A percentile compares a stretch with the other conserved stretches of the same genome.
These are phyloP conservation scores for Pegoplata infirma DNA, from an alignment of 2,888 invertebrate genomes.

Conservation along the genomic window DNA sequence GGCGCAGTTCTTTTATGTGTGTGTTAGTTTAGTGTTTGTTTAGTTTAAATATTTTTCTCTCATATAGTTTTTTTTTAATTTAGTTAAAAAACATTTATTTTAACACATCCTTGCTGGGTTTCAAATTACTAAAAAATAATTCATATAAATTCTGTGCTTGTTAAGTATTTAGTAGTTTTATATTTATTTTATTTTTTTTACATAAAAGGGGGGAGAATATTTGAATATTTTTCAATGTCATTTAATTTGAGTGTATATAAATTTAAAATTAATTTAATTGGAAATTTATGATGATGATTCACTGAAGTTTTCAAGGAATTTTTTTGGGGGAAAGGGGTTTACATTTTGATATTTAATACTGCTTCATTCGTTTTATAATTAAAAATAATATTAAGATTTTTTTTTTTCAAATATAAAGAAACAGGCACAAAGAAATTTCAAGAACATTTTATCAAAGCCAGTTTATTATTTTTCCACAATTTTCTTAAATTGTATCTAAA, in stretches of 20 bases:
- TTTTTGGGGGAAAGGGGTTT: neutral
- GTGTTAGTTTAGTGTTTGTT: no score
- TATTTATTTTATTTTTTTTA: neutral
- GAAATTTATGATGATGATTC: constrained; percentile 26
- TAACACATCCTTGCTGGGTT: constrained; percentile 40
- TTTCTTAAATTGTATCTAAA: no score
- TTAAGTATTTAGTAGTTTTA: neutral
- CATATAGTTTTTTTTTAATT: constrained; percentile 43
- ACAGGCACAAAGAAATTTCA: no score
- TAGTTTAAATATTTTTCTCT: constrained; percentile 30
- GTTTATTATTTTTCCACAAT: no score
- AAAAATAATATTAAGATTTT: no score
- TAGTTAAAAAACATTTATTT: constrained; percentile 47
- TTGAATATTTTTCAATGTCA: constrained; percentile 41
- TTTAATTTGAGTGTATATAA: neutral
- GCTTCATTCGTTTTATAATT: no score
- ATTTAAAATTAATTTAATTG: constrained; percentile 5
- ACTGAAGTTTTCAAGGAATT: neutral
- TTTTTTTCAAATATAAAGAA: no score
- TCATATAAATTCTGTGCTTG: constrained; percentile 1
- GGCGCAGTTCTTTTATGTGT: constrained; percentile 48
- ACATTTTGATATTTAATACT: neutral
- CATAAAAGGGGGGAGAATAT: constrained; percentile 33
- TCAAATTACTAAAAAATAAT: constrained; percentile 38
- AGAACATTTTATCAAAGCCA: no score